Conservation (phyloP, 2,113 vertebrate species). For the Bufo bufo region DNA sequence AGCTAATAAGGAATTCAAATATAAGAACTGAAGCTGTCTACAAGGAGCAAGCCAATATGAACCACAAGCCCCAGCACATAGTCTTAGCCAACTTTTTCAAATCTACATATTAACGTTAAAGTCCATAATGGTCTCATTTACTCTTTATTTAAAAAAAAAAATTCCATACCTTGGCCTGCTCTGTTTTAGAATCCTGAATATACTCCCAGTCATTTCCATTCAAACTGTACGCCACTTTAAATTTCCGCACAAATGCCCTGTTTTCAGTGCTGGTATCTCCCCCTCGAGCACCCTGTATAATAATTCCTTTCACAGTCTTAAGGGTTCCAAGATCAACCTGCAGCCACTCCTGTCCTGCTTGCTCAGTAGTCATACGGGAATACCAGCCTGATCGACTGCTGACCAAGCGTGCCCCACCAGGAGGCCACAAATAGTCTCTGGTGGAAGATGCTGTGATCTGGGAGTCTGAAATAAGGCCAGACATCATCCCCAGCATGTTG, state of each 20-base stretch:
- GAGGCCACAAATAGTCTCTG: conserved; percentile 90
- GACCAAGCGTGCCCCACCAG: conserved; percentile 88
- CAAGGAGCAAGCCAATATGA: neutral
- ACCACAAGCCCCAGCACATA: neutral
- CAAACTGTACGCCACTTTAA: conserved; percentile 92
- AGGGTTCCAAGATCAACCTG: conserved; percentile 89
- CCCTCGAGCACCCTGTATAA: conserved; percentile 93
- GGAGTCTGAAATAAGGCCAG: conserved; percentile 87
- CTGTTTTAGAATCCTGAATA: conserved; percentile 86
- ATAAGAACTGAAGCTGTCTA: neutral
- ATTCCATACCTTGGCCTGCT: conserved; percentile 88
- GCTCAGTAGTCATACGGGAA: conserved; percentile 83
- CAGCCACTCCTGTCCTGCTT: conserved; percentile 93
- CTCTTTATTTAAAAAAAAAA: neutral
- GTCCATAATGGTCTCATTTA: neutral
- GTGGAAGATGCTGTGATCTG: conserved; percentile 94
- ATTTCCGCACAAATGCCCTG: conserved; percentile 93
- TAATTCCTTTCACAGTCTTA: conserved; percentile 87
- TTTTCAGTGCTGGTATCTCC: conserved; percentile 87
- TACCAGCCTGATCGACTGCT: conserved; percentile 96
- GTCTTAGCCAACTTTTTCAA: neutral
- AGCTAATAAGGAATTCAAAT: neutral
- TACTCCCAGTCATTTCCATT: conserved; percentile 91
- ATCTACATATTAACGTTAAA: neutral
- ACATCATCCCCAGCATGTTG: conserved; percentile 94